Evolutionary conservation across 2,888 invertebrate species (phyloP), one percentile per base, ranked within the genome.

Genomic region (Drosophila dives): DNA sequence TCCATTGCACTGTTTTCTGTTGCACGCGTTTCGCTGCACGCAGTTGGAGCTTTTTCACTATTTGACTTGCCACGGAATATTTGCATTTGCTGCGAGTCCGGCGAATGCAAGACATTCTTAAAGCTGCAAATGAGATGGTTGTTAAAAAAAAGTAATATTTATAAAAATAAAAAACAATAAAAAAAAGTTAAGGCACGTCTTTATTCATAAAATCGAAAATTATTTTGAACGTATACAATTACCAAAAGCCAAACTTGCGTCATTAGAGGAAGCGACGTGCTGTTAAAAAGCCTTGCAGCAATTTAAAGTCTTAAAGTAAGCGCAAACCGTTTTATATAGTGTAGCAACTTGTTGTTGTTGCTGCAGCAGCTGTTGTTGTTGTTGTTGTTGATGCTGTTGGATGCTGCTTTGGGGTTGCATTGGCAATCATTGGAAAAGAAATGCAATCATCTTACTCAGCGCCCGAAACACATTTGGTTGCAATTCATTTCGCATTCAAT

Each of bases 381-480:
- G 5, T 11, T 5, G 40, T 3, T 42, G 42, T 6, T 42, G 42
- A 1, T 20, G 42, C 0, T 12, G 34, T 45, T 70, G 80, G 85
- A 83, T 72, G 84, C 87, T 83, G 84, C 42, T 53, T 33, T 45
- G 65, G 29, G 49, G 45, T 62, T 10, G 48, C 49, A 67, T 74
- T 72, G 70, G 66, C 83, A 90, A 90, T 88, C 72, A 83, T 86
- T 89, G 78, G 53, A 69, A 83, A 89, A 83, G 75, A 86, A 90
- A 87, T 86, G 87, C 87, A 86, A 86, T 90, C 86, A 89, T 77
- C 77, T 86, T 90, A 71, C 79, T 62, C 80, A 79, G 50, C 66
- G 33, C 49, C 56, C 49, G 26, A 64, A 40, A 61, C 68, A 69
- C 83, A 87, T 84, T 84, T 82, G 75, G 72, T 80, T 87, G 85